Conservation (phyloP, 2,113 vertebrate genomes). For the Hemiscyllium ocellatum region DNA sequence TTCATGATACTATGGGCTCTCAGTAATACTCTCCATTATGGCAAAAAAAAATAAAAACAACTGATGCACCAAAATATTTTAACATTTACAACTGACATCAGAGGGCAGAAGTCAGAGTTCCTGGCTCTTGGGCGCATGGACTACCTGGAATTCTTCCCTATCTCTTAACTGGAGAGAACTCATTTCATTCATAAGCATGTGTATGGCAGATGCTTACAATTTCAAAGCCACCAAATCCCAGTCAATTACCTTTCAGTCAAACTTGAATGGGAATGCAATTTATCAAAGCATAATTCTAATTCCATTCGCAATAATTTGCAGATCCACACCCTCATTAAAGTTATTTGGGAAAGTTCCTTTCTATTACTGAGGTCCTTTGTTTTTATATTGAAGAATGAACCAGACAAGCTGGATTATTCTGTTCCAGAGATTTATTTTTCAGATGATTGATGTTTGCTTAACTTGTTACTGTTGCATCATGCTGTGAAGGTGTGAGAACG, state of each 20-base stretch:
- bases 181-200: background rate
- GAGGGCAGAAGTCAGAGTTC: background rate
- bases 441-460: background rate
- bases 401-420: background rate
- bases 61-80: background rate
- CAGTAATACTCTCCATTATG: background rate
- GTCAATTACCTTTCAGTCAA: no score
- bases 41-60: background rate
- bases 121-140: background rate
- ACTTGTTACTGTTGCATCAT: background rate
- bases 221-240: background rate
- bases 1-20: background rate
- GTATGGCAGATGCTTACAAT: background rate
- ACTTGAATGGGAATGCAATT: background rate
- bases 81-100: background rate
- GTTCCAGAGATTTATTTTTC: background rate
- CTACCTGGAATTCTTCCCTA: background rate
- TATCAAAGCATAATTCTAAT: background rate
- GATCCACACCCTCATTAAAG: background rate
- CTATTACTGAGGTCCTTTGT: background rate
- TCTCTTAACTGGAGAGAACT: background rate
- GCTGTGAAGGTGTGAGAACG: background rate
- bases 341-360: background rate
- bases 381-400: background rate
- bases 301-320: background rate